Percentiles rank a stretch among this genome's conserved stretches.
Evolutionary conservation across 1,140 invertebrate species (phyloP).

Genomic region (Drosophila mauritiana): DNA sequence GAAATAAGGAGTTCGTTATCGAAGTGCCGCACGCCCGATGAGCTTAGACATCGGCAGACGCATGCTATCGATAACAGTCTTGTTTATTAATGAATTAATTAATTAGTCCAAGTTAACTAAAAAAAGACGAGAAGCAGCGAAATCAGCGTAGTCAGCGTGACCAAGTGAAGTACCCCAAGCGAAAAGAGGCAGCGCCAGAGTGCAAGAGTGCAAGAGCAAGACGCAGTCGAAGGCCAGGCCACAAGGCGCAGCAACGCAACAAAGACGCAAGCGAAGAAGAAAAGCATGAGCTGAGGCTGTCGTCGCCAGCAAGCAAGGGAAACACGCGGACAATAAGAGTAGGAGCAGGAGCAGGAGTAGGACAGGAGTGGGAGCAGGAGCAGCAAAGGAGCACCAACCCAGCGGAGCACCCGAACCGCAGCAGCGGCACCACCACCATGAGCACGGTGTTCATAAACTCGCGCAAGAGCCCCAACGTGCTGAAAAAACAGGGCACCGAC

Average conservation of each 20-base stretch:
- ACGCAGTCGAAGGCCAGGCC: constrained; percentile 6
- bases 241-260: constrained; percentile 24
- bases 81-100: constrained; percentile 3
- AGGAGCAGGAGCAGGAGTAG: not conserved
- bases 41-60: too few relatives aligned
- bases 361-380: constrained; percentile 6
- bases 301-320: constrained; percentile 18
- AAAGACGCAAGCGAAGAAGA: constrained; percentile 31
- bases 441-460: constrained; percentile 84
- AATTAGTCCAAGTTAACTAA: constrained; percentile 4
- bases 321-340: not conserved
- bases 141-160: constrained; percentile 15
- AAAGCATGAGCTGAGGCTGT: constrained; percentile 55
- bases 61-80: too few relatives aligned
- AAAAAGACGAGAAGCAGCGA: constrained; percentile 22
- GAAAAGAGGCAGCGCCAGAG: constrained; percentile 11
- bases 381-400: not conserved
- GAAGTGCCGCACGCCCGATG: too few relatives aligned
- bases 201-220: not conserved
- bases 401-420: not conserved
- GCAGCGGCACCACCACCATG: constrained; percentile 56
- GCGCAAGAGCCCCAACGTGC: constrained; percentile 80
- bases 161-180: constrained; percentile 36
- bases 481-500: constrained; percentile 83
- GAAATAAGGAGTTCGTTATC: too few relatives aligned